Conservation (phyloP, 2,888 invertebrate species). For the Torymus aiolomorphi region DNA sequence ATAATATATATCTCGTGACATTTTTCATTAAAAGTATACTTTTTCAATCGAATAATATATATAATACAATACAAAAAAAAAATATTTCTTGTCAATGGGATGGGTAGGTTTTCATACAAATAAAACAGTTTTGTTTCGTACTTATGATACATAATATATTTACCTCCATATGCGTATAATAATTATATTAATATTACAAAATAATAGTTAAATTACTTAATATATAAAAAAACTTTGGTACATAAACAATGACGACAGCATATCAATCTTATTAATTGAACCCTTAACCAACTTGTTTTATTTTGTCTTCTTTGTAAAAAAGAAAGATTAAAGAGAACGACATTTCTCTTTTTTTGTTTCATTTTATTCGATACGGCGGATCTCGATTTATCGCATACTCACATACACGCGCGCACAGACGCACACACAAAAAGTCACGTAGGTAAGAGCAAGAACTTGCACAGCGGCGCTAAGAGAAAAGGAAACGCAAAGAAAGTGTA, state of each 20-base stretch:
- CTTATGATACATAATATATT: conserved; percentile 72
- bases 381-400: conserved; percentile 20
- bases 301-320: conserved; percentile 25
- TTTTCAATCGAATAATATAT: no score
- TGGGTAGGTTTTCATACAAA: conserved; percentile 1
- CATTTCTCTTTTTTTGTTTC: conserved; percentile 24
- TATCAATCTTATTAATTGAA: conserved; percentile 63
- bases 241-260: conserved; percentile 73
- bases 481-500: conserved; percentile 8
- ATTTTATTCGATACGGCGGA: conserved; percentile 18
- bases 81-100: not conserved
- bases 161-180: conserved; percentile 71
- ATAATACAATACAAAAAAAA: no score
- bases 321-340: conserved; percentile 35
- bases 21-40: not conserved
- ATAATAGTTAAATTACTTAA: conserved; percentile 74
- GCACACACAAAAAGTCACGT: conserved; percentile 21
- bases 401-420: not conserved
- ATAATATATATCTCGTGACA: not conserved
- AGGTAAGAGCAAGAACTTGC: conserved; percentile 22
- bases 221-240: conserved; percentile 75
- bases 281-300: conserved; percentile 56
- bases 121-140: conserved; percentile 38
- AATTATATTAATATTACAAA: conserved; percentile 74
- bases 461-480: conserved; percentile 15